Conservation (phyloP, 2,888 invertebrate species). For the Scotopteryx bipunctaria region DNA sequence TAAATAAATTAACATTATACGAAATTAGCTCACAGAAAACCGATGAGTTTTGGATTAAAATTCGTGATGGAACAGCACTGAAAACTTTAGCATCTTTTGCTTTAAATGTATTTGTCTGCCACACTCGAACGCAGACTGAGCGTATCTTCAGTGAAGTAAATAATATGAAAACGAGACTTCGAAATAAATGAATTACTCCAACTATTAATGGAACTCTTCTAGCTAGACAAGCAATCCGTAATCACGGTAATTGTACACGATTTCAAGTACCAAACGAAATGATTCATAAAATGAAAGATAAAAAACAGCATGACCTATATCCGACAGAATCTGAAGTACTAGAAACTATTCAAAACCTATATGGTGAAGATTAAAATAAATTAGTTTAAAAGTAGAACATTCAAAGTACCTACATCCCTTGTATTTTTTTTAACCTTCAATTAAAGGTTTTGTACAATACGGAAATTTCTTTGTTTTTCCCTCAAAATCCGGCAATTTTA, state of each 20-base stretch:
- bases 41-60: conserved; percentile 21
- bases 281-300: background rate
- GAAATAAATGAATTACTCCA: conserved; percentile 17
- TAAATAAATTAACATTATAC: conserved; percentile 16
- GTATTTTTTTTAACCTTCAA: too few relatives aligned
- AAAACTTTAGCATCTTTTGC: conserved; percentile 6
- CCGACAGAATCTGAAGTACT: too few relatives aligned
- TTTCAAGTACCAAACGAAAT: background rate
- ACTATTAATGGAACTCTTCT: conserved; percentile 16
- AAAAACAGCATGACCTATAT: too few relatives aligned
- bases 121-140: conserved; percentile 17
- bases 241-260: conserved; percentile 3
- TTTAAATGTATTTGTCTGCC: conserved; percentile 18
- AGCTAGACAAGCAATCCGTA: conserved; percentile 1
- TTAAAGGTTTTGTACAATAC: too few relatives aligned
- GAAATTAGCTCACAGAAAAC: conserved; percentile 14
- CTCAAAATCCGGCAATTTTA: too few relatives aligned
- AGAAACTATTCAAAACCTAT: too few relatives aligned
- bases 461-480: too few relatives aligned
- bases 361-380: too few relatives aligned
- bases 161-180: conserved; percentile 16
- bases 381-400: too few relatives aligned
- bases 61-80: conserved; percentile 3
- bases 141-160: conserved; percentile 19
- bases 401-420: too few relatives aligned